Base-by-base conservation (phyloP, 2,888 invertebrate species). In the Caenorhabditis virilis region DNA sequence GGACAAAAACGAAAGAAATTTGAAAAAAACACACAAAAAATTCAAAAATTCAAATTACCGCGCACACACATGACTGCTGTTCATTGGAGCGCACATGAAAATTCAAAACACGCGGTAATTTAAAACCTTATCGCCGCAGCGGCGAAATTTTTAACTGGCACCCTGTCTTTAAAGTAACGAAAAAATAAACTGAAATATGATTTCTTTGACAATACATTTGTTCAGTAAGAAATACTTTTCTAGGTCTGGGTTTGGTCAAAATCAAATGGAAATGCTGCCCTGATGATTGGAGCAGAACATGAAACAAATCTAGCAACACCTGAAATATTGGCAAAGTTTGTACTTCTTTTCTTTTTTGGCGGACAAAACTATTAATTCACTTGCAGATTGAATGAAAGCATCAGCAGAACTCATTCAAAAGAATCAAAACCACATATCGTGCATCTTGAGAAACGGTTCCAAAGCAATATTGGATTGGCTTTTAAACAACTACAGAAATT, bases 401-500 rank as follows among this genome's bases (percentile, higher is more conserved):
- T 67, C 13, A 27, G 48, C 1, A 43, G 60, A 23, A 53, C 56
- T 49, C 63, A 68, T 51, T 18, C 45, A 25, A 36, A 35, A 15
- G 47, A 23, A 0, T 53, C 63, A 16, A 41, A 18, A 35, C 63
- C 68, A 4, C 45, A 56, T 25, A 39, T 41, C 2, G 47, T 66
- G 2, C 60, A 61, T 47, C n/a, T 66, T 20, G 57, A 57, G 13
- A n/a, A 35, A 3, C 47, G 57, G 7, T 60, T 61, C 41, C 49
- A 50, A 0, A 1, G 41, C 0, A 27, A 47, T 9, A 46, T 69
- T n/a, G 54, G 56, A 4, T 61, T 61, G 25, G 54, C 61, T 30
- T 72, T 47, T 47, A 65, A 66, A 46, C 25, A 48, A 38, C 42
- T 72, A 20, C 20, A 57, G n/a, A 56, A 51, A n/a, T 25, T 72